phyloP scores from a whole-genome alignment of 2,797 vertebrate species.

The Onychomys leucogaster region DNA sequence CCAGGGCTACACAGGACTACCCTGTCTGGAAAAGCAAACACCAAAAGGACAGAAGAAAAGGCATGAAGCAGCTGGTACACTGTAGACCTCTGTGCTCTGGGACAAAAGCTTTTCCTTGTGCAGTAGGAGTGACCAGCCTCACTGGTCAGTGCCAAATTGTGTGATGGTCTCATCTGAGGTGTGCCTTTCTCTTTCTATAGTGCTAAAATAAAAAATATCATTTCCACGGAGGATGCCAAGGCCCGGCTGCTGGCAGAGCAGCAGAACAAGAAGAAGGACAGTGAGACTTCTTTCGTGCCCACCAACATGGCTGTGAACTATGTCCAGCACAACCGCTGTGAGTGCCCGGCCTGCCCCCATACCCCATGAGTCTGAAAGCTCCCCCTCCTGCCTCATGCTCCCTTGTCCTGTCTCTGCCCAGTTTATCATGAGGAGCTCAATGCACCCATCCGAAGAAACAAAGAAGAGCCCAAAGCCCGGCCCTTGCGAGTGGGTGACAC shows the following conservation, averaged over 20 bases:
- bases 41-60: background rate
- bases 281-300: constrained; percentile 97
- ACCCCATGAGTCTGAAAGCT: background rate
- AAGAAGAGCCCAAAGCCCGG: constrained; percentile 96
- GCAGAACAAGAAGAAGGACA: constrained; percentile 98
- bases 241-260: constrained; percentile 97
- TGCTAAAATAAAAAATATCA: constrained; percentile 99
- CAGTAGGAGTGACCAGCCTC: background rate
- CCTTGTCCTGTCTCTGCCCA: constrained; percentile 11
- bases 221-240: constrained; percentile 97
- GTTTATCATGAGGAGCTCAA: constrained; percentile 97
- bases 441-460: constrained; percentile 94
- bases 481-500: constrained; percentile 97
- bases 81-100: background rate
- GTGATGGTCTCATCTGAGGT: fast-evolving
- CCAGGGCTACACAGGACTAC: background rate
- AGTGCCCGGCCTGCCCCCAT: constrained; percentile 77
- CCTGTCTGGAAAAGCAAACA: background rate
- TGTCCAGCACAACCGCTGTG: constrained; percentile 98
- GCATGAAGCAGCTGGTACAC: fast-evolving
- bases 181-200: constrained; percentile 84
- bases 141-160: background rate
- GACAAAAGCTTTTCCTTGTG: background rate
- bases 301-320: constrained; percentile 99
- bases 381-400: background rate